Conservation (phyloP, 2,113 vertebrate genomes). For the Mormyrus lacerda region DNA sequence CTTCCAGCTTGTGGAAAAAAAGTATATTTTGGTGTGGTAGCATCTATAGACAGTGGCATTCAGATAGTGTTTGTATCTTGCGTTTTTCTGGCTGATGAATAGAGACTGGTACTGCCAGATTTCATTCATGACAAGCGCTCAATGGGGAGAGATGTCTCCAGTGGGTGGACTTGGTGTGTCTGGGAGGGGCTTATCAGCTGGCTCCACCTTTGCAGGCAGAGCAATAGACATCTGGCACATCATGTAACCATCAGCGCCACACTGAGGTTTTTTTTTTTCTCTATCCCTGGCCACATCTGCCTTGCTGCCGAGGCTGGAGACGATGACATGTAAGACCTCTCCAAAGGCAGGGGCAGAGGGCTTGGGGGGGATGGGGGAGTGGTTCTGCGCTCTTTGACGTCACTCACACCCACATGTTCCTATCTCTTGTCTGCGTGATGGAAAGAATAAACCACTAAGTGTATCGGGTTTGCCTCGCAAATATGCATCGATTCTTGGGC, state of each 20-base stretch:
- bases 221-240: not conserved
- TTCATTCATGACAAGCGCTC: not conserved
- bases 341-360: not conserved
- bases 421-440: conserved; percentile 51
- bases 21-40: not conserved
- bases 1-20: not conserved
- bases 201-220: too few species aligned
- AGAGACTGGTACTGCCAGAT: not conserved
- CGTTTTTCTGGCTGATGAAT: not conserved
- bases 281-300: not conserved
- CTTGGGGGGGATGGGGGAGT: conserved; percentile 18
- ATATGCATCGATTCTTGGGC: not conserved
- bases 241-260: not conserved
- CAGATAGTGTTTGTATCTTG: not conserved
- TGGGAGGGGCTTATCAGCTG: not conserved
- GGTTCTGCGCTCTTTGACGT: conserved; percentile 56
- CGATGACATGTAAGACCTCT: conserved; percentile 21
- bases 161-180: not conserved
- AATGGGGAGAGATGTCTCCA: not conserved
- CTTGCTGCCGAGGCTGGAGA: conserved; percentile 19
- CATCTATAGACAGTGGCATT: not conserved
- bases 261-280: conserved; percentile 10
- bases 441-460: conserved; percentile 56
- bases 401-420: conserved; percentile 61
- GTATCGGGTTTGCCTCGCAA: conserved; percentile 32